Conservation (phyloP, 1,140 invertebrate genomes). For the Parapsyche elsis region DNA sequence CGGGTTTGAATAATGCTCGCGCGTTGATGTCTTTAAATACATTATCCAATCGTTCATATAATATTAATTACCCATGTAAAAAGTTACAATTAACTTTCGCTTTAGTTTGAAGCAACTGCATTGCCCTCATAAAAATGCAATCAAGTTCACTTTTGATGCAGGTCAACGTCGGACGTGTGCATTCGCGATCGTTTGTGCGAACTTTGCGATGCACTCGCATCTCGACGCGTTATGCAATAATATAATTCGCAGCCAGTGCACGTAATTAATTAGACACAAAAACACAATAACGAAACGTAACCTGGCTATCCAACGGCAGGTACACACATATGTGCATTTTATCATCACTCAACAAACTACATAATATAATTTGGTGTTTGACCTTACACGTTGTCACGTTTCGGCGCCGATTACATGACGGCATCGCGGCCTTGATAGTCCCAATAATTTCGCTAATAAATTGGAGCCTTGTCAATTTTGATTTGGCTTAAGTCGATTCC, state of each 20-base stretch:
- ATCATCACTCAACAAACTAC: not conserved
- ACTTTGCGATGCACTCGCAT: conserved; percentile 2
- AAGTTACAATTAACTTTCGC: not conserved
- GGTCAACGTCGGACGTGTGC: conserved; percentile 7
- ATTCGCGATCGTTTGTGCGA: not conserved
- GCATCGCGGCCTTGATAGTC: conserved; percentile 9
- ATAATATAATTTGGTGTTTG: not conserved
- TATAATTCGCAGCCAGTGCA: too few relatives aligned
- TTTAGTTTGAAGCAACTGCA: not conserved
- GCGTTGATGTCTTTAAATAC: not conserved
- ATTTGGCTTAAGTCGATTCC: conserved; percentile 8
- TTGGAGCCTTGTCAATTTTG: conserved; percentile 25
- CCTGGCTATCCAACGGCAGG: not conserved
- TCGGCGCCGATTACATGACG: conserved; percentile 2
- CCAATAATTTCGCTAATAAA: conserved; percentile 25
- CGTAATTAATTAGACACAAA: too few relatives aligned
- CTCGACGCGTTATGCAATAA: not conserved
- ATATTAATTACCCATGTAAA: too few relatives aligned
- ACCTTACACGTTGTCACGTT: conserved; percentile 10
- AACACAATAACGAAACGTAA: too few relatives aligned
- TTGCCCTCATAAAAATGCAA: conserved; percentile 25
- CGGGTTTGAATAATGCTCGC: conserved; percentile 5
- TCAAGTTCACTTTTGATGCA: conserved; percentile 29
- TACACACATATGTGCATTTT: not conserved
- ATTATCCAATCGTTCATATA: too few relatives aligned